Conservation (phyloP, 2,888 invertebrate species). For the Xestia ashworthii region DNA sequence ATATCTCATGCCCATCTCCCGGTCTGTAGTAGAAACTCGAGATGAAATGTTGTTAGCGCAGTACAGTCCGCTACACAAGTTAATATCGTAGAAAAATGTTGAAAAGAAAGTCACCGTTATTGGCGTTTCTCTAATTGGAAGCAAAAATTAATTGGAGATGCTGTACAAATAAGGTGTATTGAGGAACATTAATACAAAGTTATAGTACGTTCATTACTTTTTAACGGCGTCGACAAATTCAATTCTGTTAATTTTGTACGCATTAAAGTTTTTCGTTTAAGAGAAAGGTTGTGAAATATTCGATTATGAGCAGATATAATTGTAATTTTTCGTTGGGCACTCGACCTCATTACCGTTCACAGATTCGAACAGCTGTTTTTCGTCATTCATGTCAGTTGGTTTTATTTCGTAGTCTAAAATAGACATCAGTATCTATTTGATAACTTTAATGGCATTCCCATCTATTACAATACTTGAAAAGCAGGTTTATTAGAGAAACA, state of each 20-base stretch:
- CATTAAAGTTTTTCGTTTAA: conserved; percentile 34
- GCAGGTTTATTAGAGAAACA: conserved; percentile 28
- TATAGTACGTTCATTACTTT: conserved; percentile 29
- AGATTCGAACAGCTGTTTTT: conserved; percentile 58
- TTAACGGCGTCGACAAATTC: conserved; percentile 38
- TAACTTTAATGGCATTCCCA: conserved; percentile 28
- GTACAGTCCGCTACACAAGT: conserved; percentile 55
- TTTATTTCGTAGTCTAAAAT: conserved; percentile 59
- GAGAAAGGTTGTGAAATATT: conserved; percentile 61
- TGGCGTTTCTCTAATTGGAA: conserved; percentile 57
- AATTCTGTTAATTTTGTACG: conserved; percentile 38
- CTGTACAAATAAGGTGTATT: conserved; percentile 48
- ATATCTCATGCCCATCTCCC: conserved; percentile 83
- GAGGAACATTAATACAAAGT: conserved; percentile 28
- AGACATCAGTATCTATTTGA: conserved; percentile 45
- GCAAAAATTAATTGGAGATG: conserved; percentile 54
- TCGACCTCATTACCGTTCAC: conserved; percentile 60
- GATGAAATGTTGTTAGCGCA: conserved; percentile 69
- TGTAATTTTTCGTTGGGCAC: conserved; percentile 57
- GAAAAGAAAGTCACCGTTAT: conserved; percentile 42
- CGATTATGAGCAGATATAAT: conserved; percentile 56
- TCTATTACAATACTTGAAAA: conserved; percentile 28
- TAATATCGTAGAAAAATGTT: conserved; percentile 41
- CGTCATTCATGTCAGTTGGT: conserved; percentile 47
- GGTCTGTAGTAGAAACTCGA: conserved; percentile 73